Evolutionary conservation across 2,113 vertebrate genomes (phyloP).

Genomic region (Pluvialis apricaria): DNA sequence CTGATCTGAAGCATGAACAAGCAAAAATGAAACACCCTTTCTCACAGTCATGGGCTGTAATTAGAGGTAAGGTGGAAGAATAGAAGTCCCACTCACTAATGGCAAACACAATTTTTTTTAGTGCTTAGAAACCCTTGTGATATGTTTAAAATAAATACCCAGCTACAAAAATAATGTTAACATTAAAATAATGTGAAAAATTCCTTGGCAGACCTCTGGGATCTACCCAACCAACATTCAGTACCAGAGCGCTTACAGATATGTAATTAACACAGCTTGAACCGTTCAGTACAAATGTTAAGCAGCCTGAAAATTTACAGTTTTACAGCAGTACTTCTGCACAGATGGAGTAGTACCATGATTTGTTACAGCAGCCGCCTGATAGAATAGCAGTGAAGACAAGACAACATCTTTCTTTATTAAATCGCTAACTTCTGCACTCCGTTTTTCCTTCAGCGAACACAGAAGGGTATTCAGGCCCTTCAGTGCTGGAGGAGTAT

Average conservation of each 20-base stretch:
- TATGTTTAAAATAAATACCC: background rate
- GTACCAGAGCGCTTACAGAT: background rate
- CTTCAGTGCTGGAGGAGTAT: background rate
- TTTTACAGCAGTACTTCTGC: slow-evolving; percentile 20
- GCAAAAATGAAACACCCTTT: background rate
- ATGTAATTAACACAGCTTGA: slow-evolving; percentile 33
- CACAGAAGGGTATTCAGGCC: background rate
- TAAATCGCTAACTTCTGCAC: background rate
- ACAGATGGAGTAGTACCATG: background rate
- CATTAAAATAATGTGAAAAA: slow-evolving; percentile 1
- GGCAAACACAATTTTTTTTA: background rate
- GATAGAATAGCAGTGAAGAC: background rate
- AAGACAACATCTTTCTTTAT: background rate
- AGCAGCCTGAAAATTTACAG: slow-evolving; percentile 4
- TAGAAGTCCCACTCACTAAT: background rate
- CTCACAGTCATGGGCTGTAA: background rate
- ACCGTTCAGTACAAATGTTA: background rate
- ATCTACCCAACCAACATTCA: background rate
- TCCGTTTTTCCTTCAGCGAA: background rate
- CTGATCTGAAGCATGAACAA: background rate
- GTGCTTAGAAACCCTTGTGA: background rate
- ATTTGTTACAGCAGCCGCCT: slow-evolving; percentile 1
- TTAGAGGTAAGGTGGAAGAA: background rate
- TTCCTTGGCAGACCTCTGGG: background rate
- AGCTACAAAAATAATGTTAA: background rate